These are phyloP conservation scores for Alexandromys fortis DNA, from an alignment of 2,113 vertebrate genomes.

Conservation along the genomic window DNA sequence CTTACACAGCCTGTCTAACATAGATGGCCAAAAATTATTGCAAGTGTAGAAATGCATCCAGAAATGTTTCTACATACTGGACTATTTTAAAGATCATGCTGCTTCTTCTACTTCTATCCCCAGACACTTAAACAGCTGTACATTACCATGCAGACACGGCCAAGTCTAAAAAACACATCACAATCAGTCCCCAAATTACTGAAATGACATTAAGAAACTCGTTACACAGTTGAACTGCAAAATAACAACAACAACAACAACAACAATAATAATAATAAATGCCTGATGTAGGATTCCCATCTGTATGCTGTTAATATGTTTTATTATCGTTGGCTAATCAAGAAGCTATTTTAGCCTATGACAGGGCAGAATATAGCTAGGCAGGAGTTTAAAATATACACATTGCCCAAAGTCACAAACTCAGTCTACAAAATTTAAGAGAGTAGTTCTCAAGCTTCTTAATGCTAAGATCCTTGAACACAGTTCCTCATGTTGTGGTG, in stretches of 20 bases:
- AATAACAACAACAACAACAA: neutral
- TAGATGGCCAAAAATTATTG: conserved; percentile 22
- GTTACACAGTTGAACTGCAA: neutral
- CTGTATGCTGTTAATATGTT: too few relatives aligned
- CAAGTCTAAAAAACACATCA: neutral
- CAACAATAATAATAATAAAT: too few relatives aligned
- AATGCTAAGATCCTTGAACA: neutral
- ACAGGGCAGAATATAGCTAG: too few relatives aligned
- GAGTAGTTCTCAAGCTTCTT: neutral
- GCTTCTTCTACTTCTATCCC: neutral
- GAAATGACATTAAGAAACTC: neutral
- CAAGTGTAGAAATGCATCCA: conserved; percentile 17
- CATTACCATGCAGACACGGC: neutral
- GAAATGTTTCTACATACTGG: neutral
- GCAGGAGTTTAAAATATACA: too few relatives aligned
- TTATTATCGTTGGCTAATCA: too few relatives aligned
- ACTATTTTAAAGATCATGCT: neutral
- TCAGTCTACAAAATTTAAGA: neutral
- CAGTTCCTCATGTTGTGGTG: neutral
- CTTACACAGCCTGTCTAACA: neutral
- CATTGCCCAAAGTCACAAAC: neutral
- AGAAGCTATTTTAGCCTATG: too few relatives aligned
- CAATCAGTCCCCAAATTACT: neutral
- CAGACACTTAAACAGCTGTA: neutral
- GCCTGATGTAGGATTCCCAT: too few relatives aligned